A percentile compares a stretch with the other conserved stretches of the same genome.
These are phyloP conservation scores for Acanthosepion lycidas DNA, from an alignment of 2,888 invertebrate genomes.

Conservation along the genomic window DNA sequence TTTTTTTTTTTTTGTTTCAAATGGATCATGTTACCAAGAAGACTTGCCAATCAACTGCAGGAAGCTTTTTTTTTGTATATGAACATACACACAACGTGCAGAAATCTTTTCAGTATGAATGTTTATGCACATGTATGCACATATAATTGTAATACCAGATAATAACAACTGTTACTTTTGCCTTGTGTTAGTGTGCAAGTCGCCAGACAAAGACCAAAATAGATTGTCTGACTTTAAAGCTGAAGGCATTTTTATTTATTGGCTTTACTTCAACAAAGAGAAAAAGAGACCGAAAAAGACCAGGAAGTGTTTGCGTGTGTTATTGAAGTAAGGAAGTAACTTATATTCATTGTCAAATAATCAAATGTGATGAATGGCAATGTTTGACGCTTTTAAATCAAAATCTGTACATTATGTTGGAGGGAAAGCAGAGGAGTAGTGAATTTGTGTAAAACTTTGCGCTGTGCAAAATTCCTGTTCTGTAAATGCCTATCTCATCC, in stretches of 20 bases:
- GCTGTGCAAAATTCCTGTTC: not conserved
- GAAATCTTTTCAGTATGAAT: not conserved
- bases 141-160: not conserved
- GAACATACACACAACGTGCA: no score
- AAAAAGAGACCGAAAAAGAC: not conserved
- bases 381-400: slow-evolving; percentile 33
- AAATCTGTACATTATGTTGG: not conserved
- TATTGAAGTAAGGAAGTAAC: slow-evolving; percentile 1
- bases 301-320: slow-evolving; percentile 13
- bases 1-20: no score
- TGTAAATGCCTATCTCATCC: not conserved
- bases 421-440: not conserved
- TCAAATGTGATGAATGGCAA: slow-evolving; percentile 14
- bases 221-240: slow-evolving; percentile 15
- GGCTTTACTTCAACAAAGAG: not conserved
- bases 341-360: slow-evolving; percentile 16
- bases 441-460: not conserved
- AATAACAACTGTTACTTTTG: not conserved
- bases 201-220: not conserved
- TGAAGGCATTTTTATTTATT: not conserved
- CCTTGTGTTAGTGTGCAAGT: not conserved
- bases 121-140: not conserved
- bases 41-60: no score
- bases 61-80: no score
- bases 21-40: no score